Evolutionary conservation across 2,113 vertebrate species (phyloP).

Genomic region (Chaetorhynchus papuensis): DNA sequence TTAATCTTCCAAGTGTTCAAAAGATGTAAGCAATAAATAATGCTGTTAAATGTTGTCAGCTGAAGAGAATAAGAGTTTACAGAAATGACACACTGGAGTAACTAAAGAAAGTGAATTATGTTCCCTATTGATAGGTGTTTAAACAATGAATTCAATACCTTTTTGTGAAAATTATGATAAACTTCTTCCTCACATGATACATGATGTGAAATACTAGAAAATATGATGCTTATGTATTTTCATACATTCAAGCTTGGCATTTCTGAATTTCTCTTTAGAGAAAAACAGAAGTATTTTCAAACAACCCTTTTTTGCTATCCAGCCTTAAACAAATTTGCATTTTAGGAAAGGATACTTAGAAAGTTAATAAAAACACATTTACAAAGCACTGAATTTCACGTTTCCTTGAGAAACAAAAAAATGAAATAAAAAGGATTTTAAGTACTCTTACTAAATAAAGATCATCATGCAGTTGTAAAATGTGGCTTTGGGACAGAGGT

Average conservation of each 20-base stretch:
- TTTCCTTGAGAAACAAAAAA: neutral
- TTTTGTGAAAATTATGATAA: neutral
- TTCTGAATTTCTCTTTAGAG: neutral
- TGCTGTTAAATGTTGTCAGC: neutral
- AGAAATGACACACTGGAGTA: neutral
- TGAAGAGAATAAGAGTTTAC: neutral
- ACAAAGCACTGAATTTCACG: neutral
- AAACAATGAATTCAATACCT: neutral
- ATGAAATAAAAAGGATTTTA: neutral
- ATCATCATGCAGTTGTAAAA: neutral
- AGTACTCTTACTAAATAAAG: neutral
- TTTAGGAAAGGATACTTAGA: neutral
- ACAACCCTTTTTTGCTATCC: neutral
- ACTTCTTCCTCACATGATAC: neutral
- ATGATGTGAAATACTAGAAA: neutral
- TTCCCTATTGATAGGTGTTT: neutral
- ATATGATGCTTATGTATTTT: neutral
- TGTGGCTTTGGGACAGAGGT: neutral
- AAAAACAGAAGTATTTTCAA: neutral
- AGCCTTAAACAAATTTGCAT: neutral
- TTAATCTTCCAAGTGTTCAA: neutral
- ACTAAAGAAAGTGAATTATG: neutral
- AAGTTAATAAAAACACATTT: neutral
- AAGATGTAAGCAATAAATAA: neutral
- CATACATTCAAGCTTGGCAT: neutral